phyloP scores from a whole-genome alignment of 1,140 invertebrate genomes.

The Oscheius sp. region DNA sequence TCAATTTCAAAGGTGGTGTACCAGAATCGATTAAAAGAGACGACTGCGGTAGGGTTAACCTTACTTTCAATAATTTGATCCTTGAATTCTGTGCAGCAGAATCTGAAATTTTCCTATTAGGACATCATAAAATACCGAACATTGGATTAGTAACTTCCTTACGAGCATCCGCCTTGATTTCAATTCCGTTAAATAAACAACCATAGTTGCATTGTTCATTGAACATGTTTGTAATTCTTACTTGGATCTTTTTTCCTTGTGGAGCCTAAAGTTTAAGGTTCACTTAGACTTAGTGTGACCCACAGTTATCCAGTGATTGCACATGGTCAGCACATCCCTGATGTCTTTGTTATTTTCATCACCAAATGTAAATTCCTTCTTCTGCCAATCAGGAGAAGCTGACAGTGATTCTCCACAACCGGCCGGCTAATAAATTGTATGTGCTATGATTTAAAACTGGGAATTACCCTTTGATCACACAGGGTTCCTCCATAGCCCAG shows the following conservation, averaged over 20 bases:
- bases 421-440: background rate
- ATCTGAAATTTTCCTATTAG: too few relatives aligned
- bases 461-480: conserved; percentile 32
- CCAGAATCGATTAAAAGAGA: too few relatives aligned
- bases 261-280: background rate
- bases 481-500: conserved; percentile 39
- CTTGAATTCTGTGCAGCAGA: too few relatives aligned
- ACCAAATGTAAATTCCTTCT: background rate
- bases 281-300: background rate
- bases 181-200: conserved; percentile 17
- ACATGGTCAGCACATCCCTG: conserved; percentile 9
- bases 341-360: background rate
- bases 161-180: conserved; percentile 14
- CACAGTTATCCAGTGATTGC: conserved; percentile 20
- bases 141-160: too few relatives aligned
- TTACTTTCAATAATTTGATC: too few relatives aligned
- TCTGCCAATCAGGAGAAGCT: background rate
- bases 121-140: too few relatives aligned
- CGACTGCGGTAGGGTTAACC: too few relatives aligned
- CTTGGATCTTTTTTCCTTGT: background rate
- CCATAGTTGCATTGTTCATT: conserved; percentile 1
- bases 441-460: background rate
- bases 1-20: too few relatives aligned
- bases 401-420: conserved; percentile 11
- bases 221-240: background rate